Conservation (phyloP, 2,888 invertebrate genomes). For the Rosalia funebris region DNA sequence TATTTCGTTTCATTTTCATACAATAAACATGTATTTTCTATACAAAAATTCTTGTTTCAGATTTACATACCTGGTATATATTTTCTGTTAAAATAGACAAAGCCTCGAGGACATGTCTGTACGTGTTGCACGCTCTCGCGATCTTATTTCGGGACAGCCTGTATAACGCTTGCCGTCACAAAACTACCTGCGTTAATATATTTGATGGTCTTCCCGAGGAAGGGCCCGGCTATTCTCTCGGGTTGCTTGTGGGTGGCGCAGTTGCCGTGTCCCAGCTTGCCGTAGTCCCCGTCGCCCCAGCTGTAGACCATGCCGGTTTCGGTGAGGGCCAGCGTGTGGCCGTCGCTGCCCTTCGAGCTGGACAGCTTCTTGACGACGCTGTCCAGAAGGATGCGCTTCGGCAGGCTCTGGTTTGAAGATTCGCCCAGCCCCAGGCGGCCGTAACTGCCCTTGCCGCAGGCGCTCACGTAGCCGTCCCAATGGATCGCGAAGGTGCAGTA, state of each 20-base stretch:
- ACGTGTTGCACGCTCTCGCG: neutral
- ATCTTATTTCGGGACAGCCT: too few species aligned
- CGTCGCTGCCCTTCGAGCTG: conserved; percentile 70
- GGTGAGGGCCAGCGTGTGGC: conserved; percentile 68
- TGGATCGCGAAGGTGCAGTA: conserved; percentile 73
- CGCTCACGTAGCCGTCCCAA: conserved; percentile 68
- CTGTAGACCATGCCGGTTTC: conserved; percentile 67
- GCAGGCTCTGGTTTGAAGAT: conserved; percentile 69
- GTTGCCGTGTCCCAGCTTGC: conserved; percentile 69
- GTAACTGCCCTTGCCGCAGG: conserved; percentile 73
- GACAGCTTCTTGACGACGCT: conserved; percentile 66
- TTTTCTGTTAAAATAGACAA: too few species aligned
- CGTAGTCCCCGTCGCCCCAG: conserved; percentile 72
- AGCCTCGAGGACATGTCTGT: too few species aligned
- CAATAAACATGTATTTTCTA: too few species aligned
- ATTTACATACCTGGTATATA: too few species aligned
- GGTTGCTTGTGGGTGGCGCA: conserved; percentile 67
- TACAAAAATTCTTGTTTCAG: too few species aligned
- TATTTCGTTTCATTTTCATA: too few species aligned
- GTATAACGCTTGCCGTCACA: too few species aligned
- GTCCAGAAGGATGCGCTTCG: conserved; percentile 68
- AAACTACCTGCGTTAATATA: conserved; percentile 67
- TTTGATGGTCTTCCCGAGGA: conserved; percentile 64
- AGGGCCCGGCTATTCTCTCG: conserved; percentile 66
- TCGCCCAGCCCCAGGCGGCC: conserved; percentile 73